Percentiles rank a stretch among this genome's conserved stretches.
Conservation (phyloP, 2,797 vertebrate genomes). For the Siniperca obscura region DNA sequence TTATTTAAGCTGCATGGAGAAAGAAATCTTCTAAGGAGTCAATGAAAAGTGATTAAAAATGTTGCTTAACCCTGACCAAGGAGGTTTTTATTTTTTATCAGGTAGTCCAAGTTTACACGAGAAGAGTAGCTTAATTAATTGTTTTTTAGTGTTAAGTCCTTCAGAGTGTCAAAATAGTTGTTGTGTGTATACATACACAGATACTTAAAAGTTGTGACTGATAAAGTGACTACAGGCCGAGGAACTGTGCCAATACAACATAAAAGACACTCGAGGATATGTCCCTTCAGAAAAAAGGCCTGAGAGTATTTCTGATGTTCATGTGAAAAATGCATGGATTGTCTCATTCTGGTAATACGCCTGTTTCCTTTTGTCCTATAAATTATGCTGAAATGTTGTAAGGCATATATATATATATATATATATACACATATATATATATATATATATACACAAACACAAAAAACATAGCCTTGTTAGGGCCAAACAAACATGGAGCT, state of each 20-base stretch:
- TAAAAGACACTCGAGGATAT: slow-evolving; percentile 73
- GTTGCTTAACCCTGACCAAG: slow-evolving; percentile 49
- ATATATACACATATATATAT: too few species aligned
- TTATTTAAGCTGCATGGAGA: slow-evolving; percentile 10
- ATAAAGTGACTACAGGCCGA: slow-evolving; percentile 67
- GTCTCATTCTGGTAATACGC: slow-evolving; percentile 78
- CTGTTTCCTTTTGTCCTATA: slow-evolving; percentile 72
- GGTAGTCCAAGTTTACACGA: slow-evolving; percentile 50
- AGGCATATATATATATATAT: slow-evolving; percentile 60
- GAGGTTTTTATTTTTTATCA: slow-evolving; percentile 38
- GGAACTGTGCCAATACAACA: slow-evolving; percentile 70
- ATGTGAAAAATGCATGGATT: slow-evolving; percentile 81
- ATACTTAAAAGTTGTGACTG: slow-evolving; percentile 46
- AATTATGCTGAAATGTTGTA: slow-evolving; percentile 79
- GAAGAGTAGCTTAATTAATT: slow-evolving; percentile 60
- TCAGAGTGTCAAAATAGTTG: slow-evolving; percentile 56
- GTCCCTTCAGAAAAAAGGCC: slow-evolving; percentile 81
- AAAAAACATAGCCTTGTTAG: slow-evolving; percentile 55
- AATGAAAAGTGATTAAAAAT: slow-evolving; percentile 38
- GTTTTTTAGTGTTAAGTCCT: slow-evolving; percentile 54
- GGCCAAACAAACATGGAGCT: slow-evolving; percentile 53
- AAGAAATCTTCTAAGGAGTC: slow-evolving; percentile 15
- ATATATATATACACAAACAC: background rate
- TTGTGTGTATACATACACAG: slow-evolving; percentile 48
- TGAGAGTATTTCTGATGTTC: slow-evolving; percentile 78